phyloP scores from a whole-genome alignment of 2,113 vertebrate species.

The Gallinago undulata region DNA sequence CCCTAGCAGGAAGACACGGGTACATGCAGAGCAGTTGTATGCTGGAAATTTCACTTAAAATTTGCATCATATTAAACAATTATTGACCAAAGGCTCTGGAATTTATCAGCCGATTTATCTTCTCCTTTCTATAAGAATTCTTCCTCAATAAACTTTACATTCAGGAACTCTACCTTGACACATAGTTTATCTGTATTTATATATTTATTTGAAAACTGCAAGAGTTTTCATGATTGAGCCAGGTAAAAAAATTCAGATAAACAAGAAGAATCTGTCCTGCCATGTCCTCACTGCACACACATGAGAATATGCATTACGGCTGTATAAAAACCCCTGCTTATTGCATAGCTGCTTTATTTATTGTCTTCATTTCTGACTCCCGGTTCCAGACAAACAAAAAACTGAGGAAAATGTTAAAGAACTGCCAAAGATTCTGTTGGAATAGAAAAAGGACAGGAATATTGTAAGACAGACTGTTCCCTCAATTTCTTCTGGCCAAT shows the following conservation, averaged over 20 bases:
- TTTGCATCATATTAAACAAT: slow-evolving; percentile 26
- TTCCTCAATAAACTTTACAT: background rate
- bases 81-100: background rate
- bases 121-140: background rate
- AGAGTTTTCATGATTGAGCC: background rate
- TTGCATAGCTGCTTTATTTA: background rate
- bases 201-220: background rate
- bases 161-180: background rate
- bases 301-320: background rate
- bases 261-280: background rate
- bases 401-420: background rate
- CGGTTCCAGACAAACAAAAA: background rate
- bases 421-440: background rate
- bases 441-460: background rate
- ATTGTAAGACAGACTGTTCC: background rate
- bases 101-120: slow-evolving; percentile 31
- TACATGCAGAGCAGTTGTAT: background rate
- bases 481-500: slow-evolving; percentile 16
- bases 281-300: background rate
- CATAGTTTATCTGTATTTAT: background rate
- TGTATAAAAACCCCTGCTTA: background rate
- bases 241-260: background rate
- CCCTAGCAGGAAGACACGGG: background rate
- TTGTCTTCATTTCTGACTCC: background rate
- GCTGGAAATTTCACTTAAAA: slow-evolving; percentile 25